These are phyloP conservation scores for Cynocephalus volans DNA, from an alignment of 2,113 vertebrate genomes.

Conservation along the genomic window DNA sequence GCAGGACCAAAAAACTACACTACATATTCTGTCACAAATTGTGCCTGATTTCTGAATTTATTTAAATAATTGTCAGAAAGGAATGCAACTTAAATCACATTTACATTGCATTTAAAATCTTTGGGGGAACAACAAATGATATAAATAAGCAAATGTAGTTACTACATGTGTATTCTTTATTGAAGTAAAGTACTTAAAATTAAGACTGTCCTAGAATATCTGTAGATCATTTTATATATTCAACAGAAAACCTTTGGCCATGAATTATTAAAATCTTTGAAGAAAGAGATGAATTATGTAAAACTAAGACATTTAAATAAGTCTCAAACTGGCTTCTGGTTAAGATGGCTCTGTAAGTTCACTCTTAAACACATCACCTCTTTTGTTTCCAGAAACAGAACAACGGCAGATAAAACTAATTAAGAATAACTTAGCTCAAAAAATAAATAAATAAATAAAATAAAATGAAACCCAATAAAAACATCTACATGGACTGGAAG, in stretches of 20 bases:
- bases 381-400: not conserved
- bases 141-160: conserved; percentile 37
- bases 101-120: conserved; percentile 15
- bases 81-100: not conserved
- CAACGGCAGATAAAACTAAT: not conserved
- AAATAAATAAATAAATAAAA: not conserved
- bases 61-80: conserved; percentile 19
- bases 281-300: not conserved
- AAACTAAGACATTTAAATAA: conserved; percentile 35
- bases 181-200: conserved; percentile 48
- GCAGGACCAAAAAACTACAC: not conserved
- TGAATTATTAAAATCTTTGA: conserved; percentile 61
- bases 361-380: not conserved
- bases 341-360: not conserved
- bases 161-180: not conserved
- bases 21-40: not conserved
- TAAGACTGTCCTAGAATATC: not conserved
- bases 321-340: not conserved
- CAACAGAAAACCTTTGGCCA: not conserved
- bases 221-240: conserved; percentile 19
- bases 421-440: not conserved
- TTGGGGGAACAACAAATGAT: not conserved
- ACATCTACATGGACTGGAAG: not conserved
- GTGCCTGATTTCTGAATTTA: conserved; percentile 48
- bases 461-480: no score